Evolutionary conservation across 2,113 vertebrate species (phyloP).

Genomic region (Eurypyga helias): DNA sequence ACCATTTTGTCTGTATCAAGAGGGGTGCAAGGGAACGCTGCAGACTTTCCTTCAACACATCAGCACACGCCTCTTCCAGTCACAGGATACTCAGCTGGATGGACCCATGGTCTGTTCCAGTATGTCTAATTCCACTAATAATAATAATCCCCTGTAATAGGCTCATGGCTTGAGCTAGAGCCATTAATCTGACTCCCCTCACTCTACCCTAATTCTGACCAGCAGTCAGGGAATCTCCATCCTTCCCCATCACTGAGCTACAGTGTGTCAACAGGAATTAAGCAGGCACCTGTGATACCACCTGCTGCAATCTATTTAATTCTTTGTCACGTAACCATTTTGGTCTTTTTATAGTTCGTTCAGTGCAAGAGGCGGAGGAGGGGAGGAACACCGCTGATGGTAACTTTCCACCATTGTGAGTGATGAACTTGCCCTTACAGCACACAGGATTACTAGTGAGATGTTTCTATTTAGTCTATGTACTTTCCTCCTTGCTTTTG

Average conservation of each 20-base stretch:
- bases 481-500: not conserved
- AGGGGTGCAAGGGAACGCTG: not conserved
- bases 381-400: not conserved
- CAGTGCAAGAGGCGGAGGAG: not conserved
- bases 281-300: constrained; percentile 27
- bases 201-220: constrained; percentile 33
- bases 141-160: constrained; percentile 63
- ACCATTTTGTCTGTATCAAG: not conserved
- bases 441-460: not conserved
- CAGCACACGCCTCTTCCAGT: not conserved
- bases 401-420: not conserved
- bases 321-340: constrained; percentile 48
- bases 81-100: not conserved
- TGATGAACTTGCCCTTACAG: not conserved
- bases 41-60: not conserved
- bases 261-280: constrained; percentile 55
- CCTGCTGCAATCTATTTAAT: constrained; percentile 49
- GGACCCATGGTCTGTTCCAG: not conserved
- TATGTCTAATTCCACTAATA: constrained; percentile 51
- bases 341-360: constrained; percentile 48
- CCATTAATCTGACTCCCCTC: constrained; percentile 46
- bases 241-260: not conserved
- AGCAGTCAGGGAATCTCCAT: constrained; percentile 28
- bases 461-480: not conserved
- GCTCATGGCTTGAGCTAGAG: constrained; percentile 39